These are phyloP conservation scores for Ardeotis arabs DNA, from an alignment of 2,113 vertebrate species.

Conservation along the genomic window DNA sequence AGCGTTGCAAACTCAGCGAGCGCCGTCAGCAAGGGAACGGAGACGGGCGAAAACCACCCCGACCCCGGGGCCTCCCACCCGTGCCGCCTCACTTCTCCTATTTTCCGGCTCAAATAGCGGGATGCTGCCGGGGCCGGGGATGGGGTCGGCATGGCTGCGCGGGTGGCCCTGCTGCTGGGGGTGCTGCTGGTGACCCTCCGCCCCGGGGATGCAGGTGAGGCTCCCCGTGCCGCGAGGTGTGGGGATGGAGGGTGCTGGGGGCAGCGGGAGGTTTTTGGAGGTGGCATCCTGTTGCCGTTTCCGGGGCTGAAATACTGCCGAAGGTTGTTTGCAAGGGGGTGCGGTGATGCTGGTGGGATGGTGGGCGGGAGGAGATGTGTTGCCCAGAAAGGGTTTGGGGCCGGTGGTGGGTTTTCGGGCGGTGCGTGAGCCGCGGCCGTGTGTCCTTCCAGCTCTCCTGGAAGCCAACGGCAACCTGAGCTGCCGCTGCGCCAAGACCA, in stretches of 20 bases:
- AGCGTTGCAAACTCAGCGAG: background rate
- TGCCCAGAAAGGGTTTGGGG: background rate
- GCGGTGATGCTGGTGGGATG: rapidly evolving
- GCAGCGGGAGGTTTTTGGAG: background rate
- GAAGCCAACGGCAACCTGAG: slow-evolving; percentile 45
- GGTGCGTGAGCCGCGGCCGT: rapidly evolving
- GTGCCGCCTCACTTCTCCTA: slow-evolving; percentile 9
- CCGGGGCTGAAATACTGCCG: rapidly evolving
- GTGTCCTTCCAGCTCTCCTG: background rate
- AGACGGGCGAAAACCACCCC: background rate
- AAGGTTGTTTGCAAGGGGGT: rapidly evolving
- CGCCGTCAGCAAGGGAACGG: background rate
- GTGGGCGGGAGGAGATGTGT: rapidly evolving
- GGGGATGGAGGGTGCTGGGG: background rate
- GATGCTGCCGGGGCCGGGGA: background rate
- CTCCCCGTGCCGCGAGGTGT: rapidly evolving
- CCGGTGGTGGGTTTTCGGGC: rapidly evolving
- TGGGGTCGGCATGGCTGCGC: background rate
- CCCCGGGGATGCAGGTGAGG: slow-evolving; percentile 5
- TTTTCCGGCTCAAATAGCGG: slow-evolving; percentile 33
- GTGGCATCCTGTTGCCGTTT: rapidly evolving
- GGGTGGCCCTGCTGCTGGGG: background rate
- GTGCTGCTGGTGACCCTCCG: background rate
- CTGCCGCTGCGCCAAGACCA: slow-evolving; percentile 54
- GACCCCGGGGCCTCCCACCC: background rate